Evolutionary conservation across 2,888 invertebrate genomes (phyloP).

Genomic region (Cosmorhoe ocellata): DNA sequence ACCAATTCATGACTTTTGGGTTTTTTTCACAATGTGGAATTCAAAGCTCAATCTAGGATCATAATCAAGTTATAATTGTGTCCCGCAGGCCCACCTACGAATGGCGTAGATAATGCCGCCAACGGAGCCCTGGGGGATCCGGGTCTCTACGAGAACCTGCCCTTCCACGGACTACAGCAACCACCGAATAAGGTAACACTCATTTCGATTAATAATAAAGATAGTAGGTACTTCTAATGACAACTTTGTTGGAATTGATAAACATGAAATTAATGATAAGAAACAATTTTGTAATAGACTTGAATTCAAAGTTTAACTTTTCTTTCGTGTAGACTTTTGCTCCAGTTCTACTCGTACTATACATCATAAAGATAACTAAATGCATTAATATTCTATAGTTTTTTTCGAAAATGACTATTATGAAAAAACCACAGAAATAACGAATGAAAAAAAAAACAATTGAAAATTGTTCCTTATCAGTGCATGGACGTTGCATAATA

Average conservation of each 20-base stretch:
- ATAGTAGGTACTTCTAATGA: not conserved
- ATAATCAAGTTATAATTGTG: not conserved
- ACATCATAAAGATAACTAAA: too few species aligned
- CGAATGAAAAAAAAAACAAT: not conserved
- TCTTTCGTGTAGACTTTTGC: too few species aligned
- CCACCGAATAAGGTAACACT: slow-evolving; percentile 93
- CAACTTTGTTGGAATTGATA: not conserved
- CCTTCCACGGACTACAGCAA: slow-evolving; percentile 96
- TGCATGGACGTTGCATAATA: too few species aligned
- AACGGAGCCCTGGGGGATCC: slow-evolving; percentile 88
- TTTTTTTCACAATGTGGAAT: too few species aligned
- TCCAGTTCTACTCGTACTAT: too few species aligned
- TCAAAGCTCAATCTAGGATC: too few species aligned
- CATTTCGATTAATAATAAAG: not conserved
- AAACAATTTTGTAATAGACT: not conserved
- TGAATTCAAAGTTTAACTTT: too few species aligned
- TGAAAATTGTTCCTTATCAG: not conserved
- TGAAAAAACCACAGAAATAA: too few species aligned
- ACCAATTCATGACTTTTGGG: too few species aligned
- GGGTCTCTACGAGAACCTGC: slow-evolving; percentile 96
- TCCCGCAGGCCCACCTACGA: slow-evolving; percentile 75
- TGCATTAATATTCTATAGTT: too few species aligned
- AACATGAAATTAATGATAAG: not conserved
- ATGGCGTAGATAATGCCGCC: slow-evolving; percentile 80
- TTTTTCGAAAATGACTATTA: too few species aligned